A percentile compares a stretch with the other conserved stretches of the same genome.
These are phyloP conservation scores for Thalassarche chlororhynchos DNA, from an alignment of 2,113 vertebrate genomes.

Conservation along the genomic window DNA sequence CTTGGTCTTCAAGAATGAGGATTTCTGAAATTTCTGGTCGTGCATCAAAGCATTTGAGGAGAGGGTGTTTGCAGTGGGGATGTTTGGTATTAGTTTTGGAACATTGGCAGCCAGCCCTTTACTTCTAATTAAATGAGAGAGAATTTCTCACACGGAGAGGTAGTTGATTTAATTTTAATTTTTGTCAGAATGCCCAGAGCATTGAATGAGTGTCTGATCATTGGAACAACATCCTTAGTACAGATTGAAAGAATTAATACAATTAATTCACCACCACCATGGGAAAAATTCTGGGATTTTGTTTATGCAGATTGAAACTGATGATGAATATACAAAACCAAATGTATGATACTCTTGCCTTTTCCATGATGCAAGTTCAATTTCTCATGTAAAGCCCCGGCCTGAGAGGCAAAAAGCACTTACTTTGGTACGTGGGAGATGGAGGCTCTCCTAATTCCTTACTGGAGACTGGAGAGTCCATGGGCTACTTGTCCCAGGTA, in stretches of 20 bases:
- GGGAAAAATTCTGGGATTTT: not conserved
- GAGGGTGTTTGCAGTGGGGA: not conserved
- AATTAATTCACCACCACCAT: not conserved
- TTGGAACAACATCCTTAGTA: not conserved
- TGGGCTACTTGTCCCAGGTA: not conserved
- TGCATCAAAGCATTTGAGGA: not conserved
- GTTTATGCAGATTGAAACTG: not conserved
- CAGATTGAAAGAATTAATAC: not conserved
- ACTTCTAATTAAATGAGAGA: slow-evolving; percentile 18
- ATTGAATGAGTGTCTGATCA: not conserved
- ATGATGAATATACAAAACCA: not conserved
- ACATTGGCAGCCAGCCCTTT: not conserved
- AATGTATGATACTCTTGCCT: not conserved
- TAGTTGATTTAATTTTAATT: slow-evolving; percentile 34
- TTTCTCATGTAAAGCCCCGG: not conserved
- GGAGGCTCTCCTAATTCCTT: not conserved
- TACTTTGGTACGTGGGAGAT: not conserved
- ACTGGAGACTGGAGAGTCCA: not conserved
- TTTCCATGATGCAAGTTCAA: not conserved
- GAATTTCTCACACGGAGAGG: not conserved
- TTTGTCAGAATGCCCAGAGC: slow-evolving; percentile 20
- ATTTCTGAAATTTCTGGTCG: not conserved
- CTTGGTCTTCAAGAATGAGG: not conserved
- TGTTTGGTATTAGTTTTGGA: not conserved
- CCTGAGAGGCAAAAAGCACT: not conserved